Evolutionary conservation across 2,888 invertebrate species (phyloP), one percentile per base, ranked within the genome.

Genomic region (Eristalinus aeneus): DNA sequence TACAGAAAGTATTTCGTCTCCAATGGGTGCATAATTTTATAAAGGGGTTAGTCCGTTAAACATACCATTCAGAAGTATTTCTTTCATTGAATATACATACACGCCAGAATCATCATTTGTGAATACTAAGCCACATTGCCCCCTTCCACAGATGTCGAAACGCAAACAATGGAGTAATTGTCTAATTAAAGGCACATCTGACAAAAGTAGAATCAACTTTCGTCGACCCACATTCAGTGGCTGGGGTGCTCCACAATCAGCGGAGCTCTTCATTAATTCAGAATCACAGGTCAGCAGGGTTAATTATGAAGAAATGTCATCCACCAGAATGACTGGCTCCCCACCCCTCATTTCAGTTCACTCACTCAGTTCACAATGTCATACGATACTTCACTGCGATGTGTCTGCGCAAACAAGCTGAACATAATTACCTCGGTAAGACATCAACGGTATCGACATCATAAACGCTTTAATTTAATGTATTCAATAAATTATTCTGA

Each of bases 271-370:
- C 67, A 82, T 86, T 86, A 78, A 86, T 82, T 82, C 74, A 53
- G 58, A 86, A 78, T 63, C 61, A 67, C 87, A 83, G 75, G 87
- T 87, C 87, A 79, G 72, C 79, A 34, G 83, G 87, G 87, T 87
- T 87, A 87, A 87, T 87, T 87, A 87, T 87, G 78, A 83, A 56
- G 36, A 75, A 79, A 87, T 75, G 64, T 36, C 63, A 64, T 64
- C 69, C 20, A n/a, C n/a, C 36, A 22, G 61, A 69, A 63, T 74
- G 34, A 3, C 23, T 20, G 34, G 46, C 6, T 27, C 36, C 27
- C 36, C 12, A 64, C 53, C 69, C 31, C 53, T 10, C 63, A 54
- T 61, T 64, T 22, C 36, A 36, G 22, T 64, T 12, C 56, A 63
- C 20, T 56, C 36, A 67, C 54, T 73, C 61, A 74, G 39, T 54